Evolutionary conservation across 2,888 invertebrate species (phyloP), one percentile per base, ranked within the genome.

Genomic region (Panorpa germanica): DNA sequence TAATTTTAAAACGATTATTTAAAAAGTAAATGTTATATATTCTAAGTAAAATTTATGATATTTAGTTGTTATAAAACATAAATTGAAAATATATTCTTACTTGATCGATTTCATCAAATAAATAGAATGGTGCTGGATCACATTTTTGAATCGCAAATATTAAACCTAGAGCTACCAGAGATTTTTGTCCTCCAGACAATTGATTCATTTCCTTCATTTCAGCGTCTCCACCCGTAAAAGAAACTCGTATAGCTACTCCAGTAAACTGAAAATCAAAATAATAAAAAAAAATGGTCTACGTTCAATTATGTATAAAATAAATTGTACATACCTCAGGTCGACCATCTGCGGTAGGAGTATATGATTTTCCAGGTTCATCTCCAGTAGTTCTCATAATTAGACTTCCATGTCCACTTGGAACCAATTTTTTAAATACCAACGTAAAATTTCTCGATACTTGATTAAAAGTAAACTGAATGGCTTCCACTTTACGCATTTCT

Each of bases 151-250:
- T 99, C 34, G 98, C 93, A 59, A 99, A 99, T 45, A 99, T 99
- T 15, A 98, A 62, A 1, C 90, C 93, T 25, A 99, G 60, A 1
- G 98, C 98, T 1, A 99, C 98, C 1, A 99, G 64, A 4, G 96
- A 96, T 55, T 99, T 99, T 57, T 99, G 98, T 0, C 98, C 98
- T 20, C 98, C 98, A 0, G 95, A 96, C 13, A 99, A 61, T 55
- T 98, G 96, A 59, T 96, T 93, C 96, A 99, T 96, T 62, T 99
- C 98, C 34, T 90, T 70, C 88, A 96, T 96, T 61, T 96, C 96
- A 0, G 81, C 78, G 43, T 78, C 80, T 17, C 80, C 71, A 30
- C 93, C 93, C 2, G 88, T 90, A 57, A 95, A 95, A 2, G 91
- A 93, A 13, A 95, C 90, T 49, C 83, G 68, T 44, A 95, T 95